phyloP scores from a whole-genome alignment of 1,140 invertebrate species.

The Mactra quadrangularis region DNA sequence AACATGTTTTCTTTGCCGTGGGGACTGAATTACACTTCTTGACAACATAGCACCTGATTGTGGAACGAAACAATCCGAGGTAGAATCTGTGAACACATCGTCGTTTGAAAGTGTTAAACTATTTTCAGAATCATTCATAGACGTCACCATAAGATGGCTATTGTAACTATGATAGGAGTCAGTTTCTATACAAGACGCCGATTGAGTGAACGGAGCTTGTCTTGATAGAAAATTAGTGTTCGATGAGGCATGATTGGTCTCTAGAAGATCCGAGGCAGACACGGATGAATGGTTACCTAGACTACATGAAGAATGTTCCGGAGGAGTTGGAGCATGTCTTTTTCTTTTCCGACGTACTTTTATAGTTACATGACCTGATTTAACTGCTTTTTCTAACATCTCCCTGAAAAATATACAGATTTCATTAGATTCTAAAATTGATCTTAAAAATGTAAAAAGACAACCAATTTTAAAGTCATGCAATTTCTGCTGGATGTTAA shows the following conservation, averaged over 20 bases:
- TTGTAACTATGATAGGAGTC: slow-evolving; percentile 9
- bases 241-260: slow-evolving; percentile 1
- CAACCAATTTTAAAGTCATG: too few species aligned
- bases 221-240: slow-evolving; percentile 16
- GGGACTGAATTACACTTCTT: slow-evolving; percentile 13
- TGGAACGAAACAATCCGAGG: slow-evolving; percentile 37
- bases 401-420: slow-evolving; percentile 34
- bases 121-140: slow-evolving; percentile 56
- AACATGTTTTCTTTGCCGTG: slow-evolving; percentile 9
- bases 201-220: slow-evolving; percentile 31
- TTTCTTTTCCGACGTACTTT: slow-evolving; percentile 51
- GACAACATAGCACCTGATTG: slow-evolving; percentile 9
- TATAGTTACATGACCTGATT: slow-evolving; percentile 25
- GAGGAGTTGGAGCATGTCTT: slow-evolving; percentile 7
- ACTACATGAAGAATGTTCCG: background rate
- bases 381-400: slow-evolving; percentile 32
- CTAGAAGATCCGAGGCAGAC: slow-evolving; percentile 30
- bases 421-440: background rate
- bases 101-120: slow-evolving; percentile 54
- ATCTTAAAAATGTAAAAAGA: too few species aligned
- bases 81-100: slow-evolving; percentile 54
- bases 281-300: background rate
- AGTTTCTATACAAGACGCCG: slow-evolving; percentile 45
- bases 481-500: too few species aligned
- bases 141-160: slow-evolving; percentile 33